Conservation (phyloP, 2,888 invertebrate species). For the Epinotia nisella region DNA sequence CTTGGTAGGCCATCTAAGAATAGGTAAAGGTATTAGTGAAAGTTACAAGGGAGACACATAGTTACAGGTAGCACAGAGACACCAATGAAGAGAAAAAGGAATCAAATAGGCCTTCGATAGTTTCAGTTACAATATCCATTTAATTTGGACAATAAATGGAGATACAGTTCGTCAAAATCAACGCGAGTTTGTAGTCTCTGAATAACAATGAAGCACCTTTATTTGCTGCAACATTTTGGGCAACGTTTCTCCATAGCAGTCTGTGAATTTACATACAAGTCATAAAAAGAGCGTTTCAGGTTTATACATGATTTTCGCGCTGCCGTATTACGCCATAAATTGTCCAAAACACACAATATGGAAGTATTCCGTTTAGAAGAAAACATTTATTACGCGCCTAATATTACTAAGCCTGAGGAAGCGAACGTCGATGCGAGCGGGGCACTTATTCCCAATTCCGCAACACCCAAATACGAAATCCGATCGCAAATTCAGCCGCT, state of each 20-base stretch:
- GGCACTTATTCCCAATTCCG: constrained; percentile 35
- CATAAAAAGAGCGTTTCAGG: constrained; percentile 14
- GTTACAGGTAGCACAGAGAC: constrained; percentile 75
- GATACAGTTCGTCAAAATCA: constrained; percentile 47
- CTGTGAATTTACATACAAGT: constrained; percentile 37
- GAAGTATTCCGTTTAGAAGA: constrained; percentile 73
- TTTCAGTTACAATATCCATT: constrained; percentile 53
- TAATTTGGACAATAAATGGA: constrained; percentile 64
- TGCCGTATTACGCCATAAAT: constrained; percentile 59
- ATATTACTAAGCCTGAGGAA: constrained; percentile 82
- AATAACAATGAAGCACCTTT: neutral
- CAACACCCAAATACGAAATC: constrained; percentile 29
- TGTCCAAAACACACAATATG: constrained; percentile 66
- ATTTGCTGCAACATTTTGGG: constrained; percentile 22
- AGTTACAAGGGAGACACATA: constrained; percentile 72
- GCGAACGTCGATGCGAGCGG: constrained; percentile 80
- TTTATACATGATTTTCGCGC: constrained; percentile 11
- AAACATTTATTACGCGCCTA: constrained; percentile 85
- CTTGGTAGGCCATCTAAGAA: constrained; percentile 65
- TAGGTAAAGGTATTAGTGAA: constrained; percentile 64
- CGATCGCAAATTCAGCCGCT: constrained; percentile 35
- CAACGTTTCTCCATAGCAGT: constrained; percentile 12
- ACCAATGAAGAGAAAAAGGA: constrained; percentile 71
- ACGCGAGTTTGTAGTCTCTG: neutral
- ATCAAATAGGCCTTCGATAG: constrained; percentile 62